Base-by-base conservation (phyloP, 1,140 invertebrate species). In the Aricia agestis region DNA sequence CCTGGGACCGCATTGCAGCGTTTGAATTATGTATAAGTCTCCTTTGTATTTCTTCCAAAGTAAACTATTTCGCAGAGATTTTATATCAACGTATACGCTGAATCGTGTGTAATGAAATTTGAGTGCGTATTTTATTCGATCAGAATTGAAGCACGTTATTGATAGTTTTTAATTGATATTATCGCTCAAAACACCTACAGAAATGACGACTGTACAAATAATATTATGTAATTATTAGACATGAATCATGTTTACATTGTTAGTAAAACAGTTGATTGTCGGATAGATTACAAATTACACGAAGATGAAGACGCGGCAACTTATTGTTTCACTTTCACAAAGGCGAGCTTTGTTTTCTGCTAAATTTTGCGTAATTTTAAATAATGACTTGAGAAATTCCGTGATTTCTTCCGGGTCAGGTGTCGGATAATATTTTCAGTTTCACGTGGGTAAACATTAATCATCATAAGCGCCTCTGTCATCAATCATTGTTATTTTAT, bases 21-120 rank as follows among this genome's bases (percentile, higher is more conserved):
- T 85, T 84, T 89, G 84, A 87, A 89, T 89, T 87, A 89, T 87
- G 87, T 89, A 89, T 89, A 76, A 87, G 82, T 80, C 75, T 79
- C 82, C 83, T 87, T 86, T 87, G 84, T 85, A 80, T 76, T 83
- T 82, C 82, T 79, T 82, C 79, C 81, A 79, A 87, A 86, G 83
- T 80, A 77, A 84, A 81, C 80, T 77, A 82, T 82, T 82, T 79
- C 72, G 72, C 76, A 81, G 77, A 77, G 76, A 74, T 78, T 78
- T 73, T 63, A 63, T 63, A 59, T 9, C 59, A 19, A 11, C 59
- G 19, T 63, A 73, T 72, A 74, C 72, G 10, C 11, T 52, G 45
- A 52, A 52, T 52, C 41, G 41, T 52, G 10, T 52, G 11, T 52
- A 52, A 52, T 52, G 45, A 52, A 52, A 52, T 52, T 52, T 52